Conservation (phyloP, 2,113 vertebrate species). For the Hystrix brachyura region DNA sequence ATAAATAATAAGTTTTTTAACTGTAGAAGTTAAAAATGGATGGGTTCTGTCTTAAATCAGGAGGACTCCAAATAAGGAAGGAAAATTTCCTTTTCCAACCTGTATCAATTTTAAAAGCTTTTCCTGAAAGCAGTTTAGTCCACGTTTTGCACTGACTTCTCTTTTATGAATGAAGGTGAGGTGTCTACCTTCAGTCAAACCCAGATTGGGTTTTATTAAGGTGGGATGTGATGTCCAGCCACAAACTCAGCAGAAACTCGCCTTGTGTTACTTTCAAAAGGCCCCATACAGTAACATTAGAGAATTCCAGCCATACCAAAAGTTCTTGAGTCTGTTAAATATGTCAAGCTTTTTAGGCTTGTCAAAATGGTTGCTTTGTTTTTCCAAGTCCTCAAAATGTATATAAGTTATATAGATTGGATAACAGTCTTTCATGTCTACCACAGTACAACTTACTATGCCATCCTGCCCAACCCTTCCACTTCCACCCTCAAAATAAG, state of each 20-base stretch:
- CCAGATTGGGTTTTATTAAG: background rate
- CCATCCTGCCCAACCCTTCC: slow-evolving; percentile 68
- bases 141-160: slow-evolving; percentile 79
- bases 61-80: slow-evolving; percentile 81
- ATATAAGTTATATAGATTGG: slow-evolving; percentile 78
- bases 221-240: slow-evolving; percentile 68
- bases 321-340: slow-evolving; percentile 62
- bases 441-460: slow-evolving; percentile 81
- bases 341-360: slow-evolving; percentile 72
- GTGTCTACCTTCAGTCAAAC: slow-evolving; percentile 64
- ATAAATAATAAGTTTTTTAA: slow-evolving; percentile 86
- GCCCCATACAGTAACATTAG: slow-evolving; percentile 55
- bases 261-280: slow-evolving; percentile 79
- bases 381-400: slow-evolving; percentile 80
- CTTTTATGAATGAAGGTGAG: slow-evolving; percentile 85
- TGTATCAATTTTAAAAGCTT: slow-evolving; percentile 72
- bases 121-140: slow-evolving; percentile 86
- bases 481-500: slow-evolving; percentile 39
- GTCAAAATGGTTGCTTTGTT: slow-evolving; percentile 83
- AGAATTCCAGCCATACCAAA: slow-evolving; percentile 60
- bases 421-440: slow-evolving; percentile 85
- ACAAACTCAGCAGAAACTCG: slow-evolving; percentile 47
- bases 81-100: slow-evolving; percentile 82
- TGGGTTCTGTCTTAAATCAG: slow-evolving; percentile 83
- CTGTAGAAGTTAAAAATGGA: slow-evolving; percentile 77